A percentile compares a stretch with the other conserved stretches of the same genome.
phyloP scores from a whole-genome alignment of 2,888 invertebrate genomes.

The Leucophora obtusa region DNA sequence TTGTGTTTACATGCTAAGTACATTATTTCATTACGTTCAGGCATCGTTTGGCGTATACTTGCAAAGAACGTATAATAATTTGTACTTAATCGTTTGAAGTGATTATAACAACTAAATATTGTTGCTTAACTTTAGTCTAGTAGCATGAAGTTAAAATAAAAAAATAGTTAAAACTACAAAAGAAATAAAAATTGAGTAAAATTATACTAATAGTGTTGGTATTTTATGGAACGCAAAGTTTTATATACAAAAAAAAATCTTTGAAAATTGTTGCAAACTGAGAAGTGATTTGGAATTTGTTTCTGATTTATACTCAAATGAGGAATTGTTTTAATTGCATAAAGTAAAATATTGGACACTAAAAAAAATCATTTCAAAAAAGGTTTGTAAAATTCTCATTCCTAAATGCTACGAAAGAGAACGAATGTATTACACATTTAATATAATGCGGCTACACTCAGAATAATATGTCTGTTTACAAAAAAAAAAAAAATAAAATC shows the following conservation, averaged over 20 bases:
- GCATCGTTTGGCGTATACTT: not conserved
- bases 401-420: too few relatives aligned
- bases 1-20: conserved; percentile 21
- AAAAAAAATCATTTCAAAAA: too few relatives aligned
- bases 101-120: conserved; percentile 52
- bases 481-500: too few relatives aligned
- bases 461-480: too few relatives aligned
- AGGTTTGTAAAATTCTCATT: too few relatives aligned
- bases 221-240: conserved; percentile 5
- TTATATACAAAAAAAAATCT: not conserved
- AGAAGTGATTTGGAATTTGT: not conserved
- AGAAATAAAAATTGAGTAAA: too few relatives aligned
- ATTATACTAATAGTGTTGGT: conserved; percentile 18
- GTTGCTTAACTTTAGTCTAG: conserved; percentile 24
- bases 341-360: too few relatives aligned
- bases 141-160: conserved; percentile 19
- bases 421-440: too few relatives aligned
- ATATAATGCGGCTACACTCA: too few relatives aligned
- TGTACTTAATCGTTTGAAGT: conserved; percentile 40
- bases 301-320: too few relatives aligned
- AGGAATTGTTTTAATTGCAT: too few relatives aligned
- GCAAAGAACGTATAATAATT: not conserved
- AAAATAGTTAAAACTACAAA: not conserved
- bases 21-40: conserved; percentile 7
- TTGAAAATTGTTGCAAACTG: not conserved